Conservation (phyloP, 2,888 invertebrate genomes). For the Sepioteuthis lessoniana region DNA sequence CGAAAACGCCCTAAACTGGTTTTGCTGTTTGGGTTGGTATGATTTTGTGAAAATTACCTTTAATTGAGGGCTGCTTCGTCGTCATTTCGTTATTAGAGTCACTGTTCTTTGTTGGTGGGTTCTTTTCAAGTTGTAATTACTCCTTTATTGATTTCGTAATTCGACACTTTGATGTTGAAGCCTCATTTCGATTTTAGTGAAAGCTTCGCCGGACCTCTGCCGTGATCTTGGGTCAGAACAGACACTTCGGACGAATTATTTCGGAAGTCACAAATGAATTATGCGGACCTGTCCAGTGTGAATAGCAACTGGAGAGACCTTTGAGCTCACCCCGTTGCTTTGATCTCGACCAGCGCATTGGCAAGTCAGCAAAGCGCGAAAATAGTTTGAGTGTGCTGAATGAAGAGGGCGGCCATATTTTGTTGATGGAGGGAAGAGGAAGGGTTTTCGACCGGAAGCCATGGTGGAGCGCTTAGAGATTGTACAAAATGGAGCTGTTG, state of each 20-base stretch:
- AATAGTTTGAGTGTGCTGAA: not conserved
- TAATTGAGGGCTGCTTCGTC: not conserved
- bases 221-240: not conserved
- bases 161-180: not conserved
- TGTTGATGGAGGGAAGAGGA: not conserved
- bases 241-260: constrained; percentile 4
- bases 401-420: not conserved
- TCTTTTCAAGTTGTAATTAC: constrained; percentile 16
- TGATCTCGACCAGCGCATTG: not conserved
- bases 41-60: too few species aligned
- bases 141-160: not conserved
- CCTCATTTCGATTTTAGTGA: constrained; percentile 8
- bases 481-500: not conserved
- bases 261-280: not conserved
- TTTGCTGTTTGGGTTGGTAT: too few species aligned
- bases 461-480: not conserved
- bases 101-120: not conserved
- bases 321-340: not conserved
- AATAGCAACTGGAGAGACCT: not conserved
- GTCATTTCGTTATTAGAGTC: not conserved
- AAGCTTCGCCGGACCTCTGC: not conserved
- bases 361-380: constrained; percentile 23
- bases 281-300: not conserved
- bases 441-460: not conserved
- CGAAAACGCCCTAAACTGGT: too few species aligned